A percentile compares a stretch with the other conserved stretches of the same genome.
These are phyloP conservation scores for Calycopis cecrops DNA, from an alignment of 1,140 invertebrate genomes.

Conservation along the genomic window DNA sequence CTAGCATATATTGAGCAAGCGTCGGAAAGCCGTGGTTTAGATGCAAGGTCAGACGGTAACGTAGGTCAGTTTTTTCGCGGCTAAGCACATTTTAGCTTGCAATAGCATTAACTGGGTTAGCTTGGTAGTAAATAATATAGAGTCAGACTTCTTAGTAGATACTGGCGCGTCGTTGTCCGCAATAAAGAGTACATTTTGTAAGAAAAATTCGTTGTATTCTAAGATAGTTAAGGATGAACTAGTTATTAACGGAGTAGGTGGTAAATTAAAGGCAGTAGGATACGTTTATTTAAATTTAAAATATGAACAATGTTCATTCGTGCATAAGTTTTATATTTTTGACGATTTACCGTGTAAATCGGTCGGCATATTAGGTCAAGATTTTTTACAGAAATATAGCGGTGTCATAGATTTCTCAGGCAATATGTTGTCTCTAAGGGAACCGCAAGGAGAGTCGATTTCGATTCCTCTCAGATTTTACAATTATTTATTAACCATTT, in stretches of 20 bases:
- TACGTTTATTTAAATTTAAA: constrained; percentile 22
- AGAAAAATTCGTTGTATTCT: constrained; percentile 4
- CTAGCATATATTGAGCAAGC: no score
- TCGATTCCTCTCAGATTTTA: constrained; percentile 11
- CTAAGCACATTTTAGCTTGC: constrained; percentile 14
- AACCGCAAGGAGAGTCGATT: background rate
- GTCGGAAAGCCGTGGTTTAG: no score
- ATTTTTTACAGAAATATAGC: constrained; percentile 21
- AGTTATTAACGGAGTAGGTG: constrained; percentile 25
- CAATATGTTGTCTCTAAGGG: constrained; percentile 12
- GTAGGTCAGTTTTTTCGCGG: constrained; percentile 12
- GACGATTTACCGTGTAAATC: constrained; percentile 19
- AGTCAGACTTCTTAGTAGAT: constrained; percentile 24
- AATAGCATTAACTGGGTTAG: constrained; percentile 18
- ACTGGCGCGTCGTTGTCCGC: constrained; percentile 23
- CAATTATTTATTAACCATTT: constrained; percentile 18
- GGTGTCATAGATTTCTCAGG: constrained; percentile 18
- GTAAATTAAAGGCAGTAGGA: constrained; percentile 14
- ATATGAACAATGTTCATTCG: constrained; percentile 4
- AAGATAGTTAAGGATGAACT: constrained; percentile 11
- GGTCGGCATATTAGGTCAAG: constrained; percentile 21
- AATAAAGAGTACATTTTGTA: constrained; percentile 16
- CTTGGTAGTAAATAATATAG: no score
- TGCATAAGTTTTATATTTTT: constrained; percentile 18
- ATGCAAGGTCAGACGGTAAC: no score